These are phyloP conservation scores for Oncorhynchus masou DNA, from an alignment of 2,113 vertebrate genomes.

Conservation along the genomic window DNA sequence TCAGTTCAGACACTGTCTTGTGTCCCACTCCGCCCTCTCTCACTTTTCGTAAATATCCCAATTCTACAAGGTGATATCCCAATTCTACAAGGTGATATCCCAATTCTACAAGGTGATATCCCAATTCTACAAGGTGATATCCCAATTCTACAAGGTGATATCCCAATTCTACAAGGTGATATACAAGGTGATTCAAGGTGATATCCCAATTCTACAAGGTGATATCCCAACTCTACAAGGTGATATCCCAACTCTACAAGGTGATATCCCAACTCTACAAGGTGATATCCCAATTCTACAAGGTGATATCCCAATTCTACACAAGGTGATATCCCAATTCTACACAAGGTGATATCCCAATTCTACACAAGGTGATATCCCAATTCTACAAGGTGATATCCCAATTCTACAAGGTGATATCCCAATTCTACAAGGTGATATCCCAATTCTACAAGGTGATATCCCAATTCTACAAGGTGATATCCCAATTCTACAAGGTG, in stretches of 20 bases:
- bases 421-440: slow-evolving; percentile 43
- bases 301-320: too few species aligned
- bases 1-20: slow-evolving; percentile 57
- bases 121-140: slow-evolving; percentile 42
- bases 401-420: slow-evolving; percentile 42
- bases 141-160: slow-evolving; percentile 43
- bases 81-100: slow-evolving; percentile 43
- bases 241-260: slow-evolving; percentile 36
- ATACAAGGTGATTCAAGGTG: slow-evolving; percentile 50
- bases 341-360: slow-evolving; percentile 36
- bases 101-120: slow-evolving; percentile 40
- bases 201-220: slow-evolving; percentile 34
- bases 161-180: slow-evolving; percentile 38
- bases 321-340: slow-evolving; percentile 36
- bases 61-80: slow-evolving; percentile 37
- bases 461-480: slow-evolving; percentile 47
- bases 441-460: slow-evolving; percentile 39
- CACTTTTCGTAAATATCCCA: slow-evolving; percentile 67
- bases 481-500: slow-evolving; percentile 36
- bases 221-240: too few species aligned
- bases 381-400: slow-evolving; percentile 40
- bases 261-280: slow-evolving; percentile 37
- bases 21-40: slow-evolving; percentile 30
- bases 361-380: too few species aligned
- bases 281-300: slow-evolving; percentile 39